A percentile compares a stretch with the other conserved stretches of the same genome.
Conservation (phyloP, 2,797 vertebrate genomes). For the Bovichtus diacanthus region DNA sequence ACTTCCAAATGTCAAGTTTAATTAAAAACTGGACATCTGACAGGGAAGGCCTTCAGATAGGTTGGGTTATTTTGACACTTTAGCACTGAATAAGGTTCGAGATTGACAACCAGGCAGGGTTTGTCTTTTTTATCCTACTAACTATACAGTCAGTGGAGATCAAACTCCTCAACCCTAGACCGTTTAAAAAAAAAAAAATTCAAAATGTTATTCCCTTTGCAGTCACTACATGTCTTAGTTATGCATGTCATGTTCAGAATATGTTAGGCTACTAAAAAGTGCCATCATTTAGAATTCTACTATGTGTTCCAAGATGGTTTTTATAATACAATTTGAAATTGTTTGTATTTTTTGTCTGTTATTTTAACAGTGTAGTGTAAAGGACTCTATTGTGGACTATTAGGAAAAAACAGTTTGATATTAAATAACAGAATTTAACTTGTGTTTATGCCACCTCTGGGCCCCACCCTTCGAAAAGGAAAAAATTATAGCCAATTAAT, state of each 20-base stretch:
- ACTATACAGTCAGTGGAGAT: neutral
- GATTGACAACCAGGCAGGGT: neutral
- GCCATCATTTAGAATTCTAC: neutral
- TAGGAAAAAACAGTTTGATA: too few relatives aligned
- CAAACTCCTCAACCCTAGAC: neutral
- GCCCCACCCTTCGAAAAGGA: too few relatives aligned
- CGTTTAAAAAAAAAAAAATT: too few relatives aligned
- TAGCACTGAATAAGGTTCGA: neutral
- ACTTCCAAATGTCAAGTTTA: slow-evolving; percentile 20
- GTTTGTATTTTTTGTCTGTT: too few relatives aligned
- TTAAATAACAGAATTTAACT: too few relatives aligned
- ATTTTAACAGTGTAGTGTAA: too few relatives aligned
- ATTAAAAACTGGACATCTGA: neutral
- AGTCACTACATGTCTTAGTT: neutral
- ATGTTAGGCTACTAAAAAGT: neutral
- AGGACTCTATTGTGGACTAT: too few relatives aligned
- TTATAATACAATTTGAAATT: neutral
- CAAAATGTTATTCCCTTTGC: neutral
- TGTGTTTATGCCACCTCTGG: too few relatives aligned
- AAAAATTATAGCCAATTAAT: too few relatives aligned
- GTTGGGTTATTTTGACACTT: neutral
- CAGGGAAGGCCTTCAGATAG: neutral
- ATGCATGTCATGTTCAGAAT: neutral
- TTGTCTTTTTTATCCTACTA: neutral
- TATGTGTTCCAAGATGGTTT: neutral